Conservation (phyloP, 2,113 vertebrate genomes). For the Halichoerus grypus region DNA sequence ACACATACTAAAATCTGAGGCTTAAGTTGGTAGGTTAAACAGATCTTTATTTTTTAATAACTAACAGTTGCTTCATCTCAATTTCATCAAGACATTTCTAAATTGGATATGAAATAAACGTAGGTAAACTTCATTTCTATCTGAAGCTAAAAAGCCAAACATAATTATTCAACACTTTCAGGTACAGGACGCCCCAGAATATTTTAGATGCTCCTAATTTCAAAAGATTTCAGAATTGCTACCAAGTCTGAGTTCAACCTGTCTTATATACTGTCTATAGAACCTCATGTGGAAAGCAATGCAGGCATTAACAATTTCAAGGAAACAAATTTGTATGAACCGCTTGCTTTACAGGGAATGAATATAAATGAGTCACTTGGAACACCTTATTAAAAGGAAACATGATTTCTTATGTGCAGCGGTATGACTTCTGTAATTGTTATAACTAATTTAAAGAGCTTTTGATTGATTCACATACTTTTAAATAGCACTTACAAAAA, state of each 20-base stretch:
- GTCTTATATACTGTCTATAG: not conserved
- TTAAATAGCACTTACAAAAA: constrained; percentile 15
- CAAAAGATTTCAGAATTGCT: not conserved
- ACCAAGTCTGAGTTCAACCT: constrained; percentile 29
- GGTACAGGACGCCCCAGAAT: not conserved
- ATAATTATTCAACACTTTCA: constrained; percentile 38
- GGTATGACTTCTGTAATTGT: not conserved
- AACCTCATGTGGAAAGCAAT: constrained; percentile 38
- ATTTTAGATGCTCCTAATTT: constrained; percentile 28
- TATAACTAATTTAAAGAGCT: constrained; percentile 17
- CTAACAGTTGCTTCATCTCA: not conserved
- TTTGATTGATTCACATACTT: not conserved
- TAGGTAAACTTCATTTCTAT: constrained; percentile 28
- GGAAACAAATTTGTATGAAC: constrained; percentile 20
- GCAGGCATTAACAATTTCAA: constrained; percentile 39
- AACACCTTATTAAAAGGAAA: not conserved
- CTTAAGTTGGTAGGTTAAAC: not conserved
- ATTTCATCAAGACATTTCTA: constrained; percentile 28
- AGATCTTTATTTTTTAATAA: constrained; percentile 29
- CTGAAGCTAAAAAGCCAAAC: not conserved
- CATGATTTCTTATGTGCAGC: not conserved
- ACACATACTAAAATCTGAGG: constrained; percentile 2
- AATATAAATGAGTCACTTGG: not conserved
- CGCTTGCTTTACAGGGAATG: not conserved
- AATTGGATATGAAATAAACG: constrained; percentile 47